A percentile compares a stretch with the other conserved stretches of the same genome.
Evolutionary conservation across 1,140 invertebrate species (phyloP).

Genomic region (Drosophila erecta): DNA sequence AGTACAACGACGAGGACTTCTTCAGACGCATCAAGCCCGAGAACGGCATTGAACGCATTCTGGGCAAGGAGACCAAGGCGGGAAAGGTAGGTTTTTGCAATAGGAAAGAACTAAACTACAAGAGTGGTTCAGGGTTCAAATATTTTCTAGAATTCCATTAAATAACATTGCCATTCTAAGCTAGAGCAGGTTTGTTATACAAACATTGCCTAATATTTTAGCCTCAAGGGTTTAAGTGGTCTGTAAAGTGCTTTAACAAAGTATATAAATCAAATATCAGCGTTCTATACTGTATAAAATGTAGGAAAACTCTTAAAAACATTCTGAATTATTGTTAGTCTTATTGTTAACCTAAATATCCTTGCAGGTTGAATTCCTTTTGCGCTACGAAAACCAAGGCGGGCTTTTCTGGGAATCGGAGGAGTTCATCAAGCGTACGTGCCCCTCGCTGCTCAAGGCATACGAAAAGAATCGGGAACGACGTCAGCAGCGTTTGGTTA

Average conservation of each 20-base stretch:
- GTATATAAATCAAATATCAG: too few relatives aligned
- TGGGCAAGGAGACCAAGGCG: conserved; percentile 77
- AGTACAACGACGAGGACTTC: conserved; percentile 55
- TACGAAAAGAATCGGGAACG: conserved; percentile 73
- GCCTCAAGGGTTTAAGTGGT: too few relatives aligned
- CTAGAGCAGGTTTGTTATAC: too few relatives aligned
- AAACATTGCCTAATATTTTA: too few relatives aligned
- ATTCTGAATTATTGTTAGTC: too few relatives aligned
- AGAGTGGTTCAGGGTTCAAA: too few relatives aligned
- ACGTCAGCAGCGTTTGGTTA: conserved; percentile 69
- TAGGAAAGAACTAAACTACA: too few relatives aligned
- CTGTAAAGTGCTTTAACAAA: too few relatives aligned
- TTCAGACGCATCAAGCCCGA: conserved; percentile 63
- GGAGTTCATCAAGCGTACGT: conserved; percentile 61
- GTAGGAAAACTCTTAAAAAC: too few relatives aligned
- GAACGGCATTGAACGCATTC: conserved; percentile 70
- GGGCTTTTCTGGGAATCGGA: conserved; percentile 73
- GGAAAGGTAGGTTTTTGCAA: conserved; percentile 50
- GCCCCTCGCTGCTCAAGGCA: conserved; percentile 63
- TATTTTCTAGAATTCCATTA: too few relatives aligned
- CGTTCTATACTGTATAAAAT: too few relatives aligned
- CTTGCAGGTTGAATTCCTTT: conserved; percentile 67
- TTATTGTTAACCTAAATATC: neutral
- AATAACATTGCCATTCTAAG: too few relatives aligned
- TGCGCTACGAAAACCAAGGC: conserved; percentile 70